Conservation (phyloP, 2,888 invertebrate species). For the Brachycybe producta region DNA sequence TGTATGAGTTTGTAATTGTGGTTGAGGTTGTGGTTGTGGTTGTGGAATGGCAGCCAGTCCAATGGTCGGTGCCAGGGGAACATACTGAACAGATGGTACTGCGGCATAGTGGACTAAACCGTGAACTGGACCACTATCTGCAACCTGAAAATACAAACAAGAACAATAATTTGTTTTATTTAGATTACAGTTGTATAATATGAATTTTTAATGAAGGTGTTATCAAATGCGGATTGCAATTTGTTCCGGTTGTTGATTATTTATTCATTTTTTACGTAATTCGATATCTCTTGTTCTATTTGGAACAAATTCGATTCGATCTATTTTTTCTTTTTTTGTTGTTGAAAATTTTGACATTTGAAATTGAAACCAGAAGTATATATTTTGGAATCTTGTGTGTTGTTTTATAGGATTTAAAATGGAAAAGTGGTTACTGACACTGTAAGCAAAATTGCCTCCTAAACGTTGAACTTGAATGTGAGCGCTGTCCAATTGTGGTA, state of each 20-base stretch:
- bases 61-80: conserved; percentile 1
- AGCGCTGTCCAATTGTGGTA: conserved; percentile 12
- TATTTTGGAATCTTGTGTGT: background rate
- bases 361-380: background rate
- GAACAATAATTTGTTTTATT: background rate
- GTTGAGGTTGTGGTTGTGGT: background rate
- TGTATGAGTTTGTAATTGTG: background rate
- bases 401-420: no score
- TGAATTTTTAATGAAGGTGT: no score
- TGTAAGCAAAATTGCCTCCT: conserved; percentile 14
- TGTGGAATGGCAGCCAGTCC: background rate
- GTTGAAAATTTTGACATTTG: background rate
- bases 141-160: conserved; percentile 1
- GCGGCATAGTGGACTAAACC: conserved; percentile 12
- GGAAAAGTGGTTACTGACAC: conserved; percentile 7
- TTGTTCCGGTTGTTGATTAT: no score
- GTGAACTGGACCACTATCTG: conserved; percentile 12
- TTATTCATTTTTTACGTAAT: no score
- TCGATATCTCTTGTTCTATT: no score
- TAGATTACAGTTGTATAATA: no score
- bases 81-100: conserved; percentile 6
- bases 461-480: conserved; percentile 13
- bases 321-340: no score
- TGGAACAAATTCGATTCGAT: no score
- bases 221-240: no score